These are phyloP conservation scores for Hanleya hanleyi DNA, from an alignment of 2,888 invertebrate species.

Conservation along the genomic window DNA sequence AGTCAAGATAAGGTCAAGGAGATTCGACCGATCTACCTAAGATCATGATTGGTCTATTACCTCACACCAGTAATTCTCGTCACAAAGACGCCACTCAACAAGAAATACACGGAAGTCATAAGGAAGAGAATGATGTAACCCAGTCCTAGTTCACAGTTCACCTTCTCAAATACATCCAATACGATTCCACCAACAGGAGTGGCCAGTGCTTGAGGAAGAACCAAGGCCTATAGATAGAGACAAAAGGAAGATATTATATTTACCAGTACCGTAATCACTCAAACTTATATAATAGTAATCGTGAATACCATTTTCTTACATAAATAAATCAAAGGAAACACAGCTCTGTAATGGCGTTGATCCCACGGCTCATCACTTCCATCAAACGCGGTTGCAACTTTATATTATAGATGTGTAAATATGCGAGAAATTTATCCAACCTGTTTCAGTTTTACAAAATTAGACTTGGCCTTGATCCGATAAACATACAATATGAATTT, in stretches of 20 bases:
- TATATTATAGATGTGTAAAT: no score
- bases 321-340: no score
- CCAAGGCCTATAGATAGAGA: slow-evolving; percentile 50
- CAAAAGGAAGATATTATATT: neutral
- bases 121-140: slow-evolving; percentile 71
- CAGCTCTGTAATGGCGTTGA: no score
- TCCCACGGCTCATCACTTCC: no score
- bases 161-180: slow-evolving; percentile 68
- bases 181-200: slow-evolving; percentile 70
- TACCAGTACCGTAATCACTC: no score
- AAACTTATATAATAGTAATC: no score
- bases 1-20: slow-evolving; percentile 92
- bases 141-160: slow-evolving; percentile 67
- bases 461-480: no score
- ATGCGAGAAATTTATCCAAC: no score
- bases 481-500: no score
- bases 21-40: slow-evolving; percentile 94
- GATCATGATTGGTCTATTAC: slow-evolving; percentile 56
- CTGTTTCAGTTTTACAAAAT: no score
- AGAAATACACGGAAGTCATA: slow-evolving; percentile 66
- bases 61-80: slow-evolving; percentile 59
- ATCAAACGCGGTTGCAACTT: no score
- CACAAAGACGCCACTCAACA: slow-evolving; percentile 67
- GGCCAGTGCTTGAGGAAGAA: slow-evolving; percentile 71
- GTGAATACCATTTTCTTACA: no score